Base-by-base conservation (phyloP, 2,888 invertebrate genomes). In the Drosophila pegasa region DNA sequence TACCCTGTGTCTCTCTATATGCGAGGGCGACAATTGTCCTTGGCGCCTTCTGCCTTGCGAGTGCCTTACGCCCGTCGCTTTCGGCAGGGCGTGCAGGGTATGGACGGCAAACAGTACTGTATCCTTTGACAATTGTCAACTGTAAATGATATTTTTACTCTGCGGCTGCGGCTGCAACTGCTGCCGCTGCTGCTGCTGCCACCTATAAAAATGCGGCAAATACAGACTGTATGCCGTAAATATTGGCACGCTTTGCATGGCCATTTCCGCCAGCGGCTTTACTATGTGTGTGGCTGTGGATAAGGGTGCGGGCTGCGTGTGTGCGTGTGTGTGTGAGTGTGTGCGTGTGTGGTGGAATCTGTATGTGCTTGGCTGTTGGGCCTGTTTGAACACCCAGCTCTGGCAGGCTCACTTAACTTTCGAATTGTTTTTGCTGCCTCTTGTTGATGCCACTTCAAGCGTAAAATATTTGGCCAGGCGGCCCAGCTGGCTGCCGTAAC, bases 381-480 rank as follows among this genome's bases (percentile, higher is more conserved):
- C 33, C 33, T 56, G 51, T 56, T 43, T 27, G 43, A 43, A 25
- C 43, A 16, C 25, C 43, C 25, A 9, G 25, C 41, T 55, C 55
- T 56, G 27, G 57, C 62, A 70, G 59, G 69, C 70, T 55, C 69
- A 55, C 71, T 69, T 69, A 69, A 69, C 71, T 69, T 55, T 45
- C 16, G 33, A 61, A 61, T 74, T 62, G 64, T 65, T 77, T 56
- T 43, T 64, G 51, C 43, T 50, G 45, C 35, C 27, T 61, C 51
- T 18, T 57, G 43, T 37, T 71, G 59, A 40, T 41, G 47, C 25
- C 77, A 71, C 51, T 50, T 80, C 60, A 63, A 81, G 81, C 75
- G 66, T 59, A 61, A 74, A 69, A 81, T 81, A 74, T 78, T 78
- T 69, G 62, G 63, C 55, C 74, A 78, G 48, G 58, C 43, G 59